Evolutionary conservation across 2,888 invertebrate genomes (phyloP).

Genomic region (Elysia crispata): DNA sequence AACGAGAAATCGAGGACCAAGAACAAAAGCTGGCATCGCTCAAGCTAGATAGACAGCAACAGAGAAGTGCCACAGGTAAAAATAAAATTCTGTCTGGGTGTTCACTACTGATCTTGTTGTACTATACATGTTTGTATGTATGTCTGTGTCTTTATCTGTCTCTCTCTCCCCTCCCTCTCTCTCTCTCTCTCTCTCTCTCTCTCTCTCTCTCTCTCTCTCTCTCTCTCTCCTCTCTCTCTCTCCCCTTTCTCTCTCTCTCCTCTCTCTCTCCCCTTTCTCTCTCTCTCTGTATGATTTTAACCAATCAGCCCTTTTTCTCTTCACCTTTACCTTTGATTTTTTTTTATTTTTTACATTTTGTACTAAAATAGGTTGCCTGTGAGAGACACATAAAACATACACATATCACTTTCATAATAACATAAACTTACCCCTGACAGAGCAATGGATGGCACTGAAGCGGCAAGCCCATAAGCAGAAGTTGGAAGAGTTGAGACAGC

Average conservation of each 20-base stretch:
- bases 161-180: too few species aligned
- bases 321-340: too few species aligned
- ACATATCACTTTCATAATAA: too few species aligned
- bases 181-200: too few species aligned
- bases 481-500: constrained; percentile 30
- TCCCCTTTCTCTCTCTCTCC: constrained; percentile 1
- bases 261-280: neutral
- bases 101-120: too few species aligned
- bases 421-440: neutral
- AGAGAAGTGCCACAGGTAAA: constrained; percentile 41
- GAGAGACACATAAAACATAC: too few species aligned
- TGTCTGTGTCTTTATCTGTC: too few species aligned
- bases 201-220: too few species aligned
- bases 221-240: neutral
- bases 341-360: too few species aligned
- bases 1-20: constrained; percentile 70
- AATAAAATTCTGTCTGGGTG: too few species aligned
- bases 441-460: constrained; percentile 37
- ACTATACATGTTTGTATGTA: too few species aligned
- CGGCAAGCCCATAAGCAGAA: constrained; percentile 38
- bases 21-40: constrained; percentile 66
- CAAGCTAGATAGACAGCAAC: constrained; percentile 67
- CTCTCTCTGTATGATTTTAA: neutral
- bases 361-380: too few species aligned
- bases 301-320: neutral